Percentiles rank a stretch among this genome's conserved stretches.
phyloP scores from a whole-genome alignment of 92 coral and sea anemone genomes.

The Palythoa grandiflora region DNA sequence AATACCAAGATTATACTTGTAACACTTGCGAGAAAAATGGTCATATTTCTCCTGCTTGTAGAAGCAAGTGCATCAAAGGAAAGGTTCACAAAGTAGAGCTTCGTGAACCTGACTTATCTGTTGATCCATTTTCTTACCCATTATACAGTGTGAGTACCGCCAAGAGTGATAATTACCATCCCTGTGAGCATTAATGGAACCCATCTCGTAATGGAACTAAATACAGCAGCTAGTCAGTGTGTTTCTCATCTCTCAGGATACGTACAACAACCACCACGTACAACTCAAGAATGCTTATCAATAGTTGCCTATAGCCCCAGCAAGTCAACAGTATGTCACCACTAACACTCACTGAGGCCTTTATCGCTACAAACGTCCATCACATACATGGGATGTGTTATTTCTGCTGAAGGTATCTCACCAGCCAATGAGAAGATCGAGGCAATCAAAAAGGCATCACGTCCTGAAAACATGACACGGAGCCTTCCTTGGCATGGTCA shows the following conservation, averaged over 20 bases:
- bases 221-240: no score
- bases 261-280: no score
- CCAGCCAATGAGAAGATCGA: conserved; percentile 63
- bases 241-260: no score
- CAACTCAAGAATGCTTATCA: conserved; percentile 54
- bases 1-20: conserved; percentile 35
- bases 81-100: neutral
- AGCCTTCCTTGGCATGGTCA: conserved; percentile 64
- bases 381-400: conserved; percentile 58
- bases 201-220: no score
- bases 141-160: no score
- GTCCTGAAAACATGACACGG: conserved; percentile 2
- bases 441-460: conserved; percentile 65
- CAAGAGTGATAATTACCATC: no score
- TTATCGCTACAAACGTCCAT: conserved; percentile 45
- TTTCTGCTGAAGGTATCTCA: conserved; percentile 62
- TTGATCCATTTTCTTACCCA: neutral
- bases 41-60: conserved; percentile 29
- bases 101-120: neutral
- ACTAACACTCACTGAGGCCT: conserved; percentile 67
- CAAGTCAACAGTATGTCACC: conserved; percentile 60
- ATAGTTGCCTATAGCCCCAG: conserved; percentile 52
- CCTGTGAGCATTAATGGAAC: no score
- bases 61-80: neutral
- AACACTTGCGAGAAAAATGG: conserved; percentile 34